Evolutionary conservation across 2,888 invertebrate species (phyloP).

Genomic region (Amphipyra berbera): DNA sequence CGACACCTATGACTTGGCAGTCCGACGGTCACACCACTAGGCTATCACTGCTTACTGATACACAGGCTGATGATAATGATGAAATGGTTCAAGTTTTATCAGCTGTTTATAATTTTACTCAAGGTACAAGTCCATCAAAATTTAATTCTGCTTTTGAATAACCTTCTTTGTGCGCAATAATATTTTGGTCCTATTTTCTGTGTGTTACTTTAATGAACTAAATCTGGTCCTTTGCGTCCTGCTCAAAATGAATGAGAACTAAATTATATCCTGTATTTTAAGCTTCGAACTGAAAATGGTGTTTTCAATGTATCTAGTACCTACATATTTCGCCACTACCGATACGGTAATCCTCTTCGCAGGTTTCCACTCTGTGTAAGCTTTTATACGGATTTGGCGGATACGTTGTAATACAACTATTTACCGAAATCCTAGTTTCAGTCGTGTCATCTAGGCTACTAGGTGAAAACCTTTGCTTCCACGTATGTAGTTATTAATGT

Average conservation of each 20-base stretch:
- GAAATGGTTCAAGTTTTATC: too few species aligned
- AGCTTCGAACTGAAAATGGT: slow-evolving; percentile 10
- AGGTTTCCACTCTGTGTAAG: slow-evolving; percentile 15
- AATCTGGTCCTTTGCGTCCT: slow-evolving; percentile 8
- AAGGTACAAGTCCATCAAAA: too few species aligned
- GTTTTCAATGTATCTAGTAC: slow-evolving; percentile 6
- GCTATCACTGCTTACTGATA: too few species aligned
- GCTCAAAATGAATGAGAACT: slow-evolving; percentile 14
- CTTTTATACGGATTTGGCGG: slow-evolving; percentile 17
- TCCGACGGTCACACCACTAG: too few species aligned
- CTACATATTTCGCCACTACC: background rate
- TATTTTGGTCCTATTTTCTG: too few species aligned
- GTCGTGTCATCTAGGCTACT: slow-evolving; percentile 9
- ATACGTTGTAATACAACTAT: slow-evolving; percentile 10
- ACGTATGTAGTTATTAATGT: slow-evolving; percentile 16
- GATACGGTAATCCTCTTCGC: slow-evolving; percentile 24
- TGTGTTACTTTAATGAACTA: background rate
- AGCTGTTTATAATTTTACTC: too few species aligned
- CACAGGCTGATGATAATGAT: too few species aligned
- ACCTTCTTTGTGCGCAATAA: background rate
- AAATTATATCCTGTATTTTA: too few species aligned
- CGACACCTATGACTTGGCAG: too few species aligned
- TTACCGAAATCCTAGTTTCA: slow-evolving; percentile 19
- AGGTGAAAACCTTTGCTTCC: slow-evolving; percentile 4
- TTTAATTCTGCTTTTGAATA: background rate